Conservation (phyloP, 2,888 invertebrate genomes). For the Catonia carolina region DNA sequence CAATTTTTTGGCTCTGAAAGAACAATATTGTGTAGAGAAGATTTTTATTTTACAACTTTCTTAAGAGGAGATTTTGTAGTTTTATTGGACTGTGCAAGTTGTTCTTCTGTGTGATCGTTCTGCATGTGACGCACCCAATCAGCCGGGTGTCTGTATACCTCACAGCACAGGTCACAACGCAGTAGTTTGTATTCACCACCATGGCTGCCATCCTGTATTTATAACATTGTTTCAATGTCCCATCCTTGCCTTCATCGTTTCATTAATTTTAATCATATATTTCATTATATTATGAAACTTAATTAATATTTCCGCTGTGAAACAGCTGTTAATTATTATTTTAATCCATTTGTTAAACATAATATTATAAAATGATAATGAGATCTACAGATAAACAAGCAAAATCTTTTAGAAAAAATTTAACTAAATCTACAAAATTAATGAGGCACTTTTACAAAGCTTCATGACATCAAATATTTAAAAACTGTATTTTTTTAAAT, state of each 20-base stretch:
- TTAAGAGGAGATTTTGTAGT: neutral
- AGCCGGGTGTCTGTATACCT: conserved; percentile 72
- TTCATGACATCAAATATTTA: too few relatives aligned
- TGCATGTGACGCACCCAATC: conserved; percentile 80
- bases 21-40: too few relatives aligned
- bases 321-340: too few relatives aligned
- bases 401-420: too few relatives aligned
- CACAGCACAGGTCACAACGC: conserved; percentile 71
- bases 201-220: conserved; percentile 38
- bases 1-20: too few relatives aligned
- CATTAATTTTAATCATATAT: neutral
- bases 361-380: too few relatives aligned
- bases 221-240: neutral
- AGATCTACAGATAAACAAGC: too few relatives aligned
- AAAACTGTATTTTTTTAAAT: too few relatives aligned
- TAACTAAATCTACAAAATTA: too few relatives aligned
- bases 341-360: too few relatives aligned
- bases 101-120: conserved; percentile 60
- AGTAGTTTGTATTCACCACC: conserved; percentile 33
- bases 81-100: conserved; percentile 42
- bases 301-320: neutral
- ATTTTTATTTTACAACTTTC: neutral
- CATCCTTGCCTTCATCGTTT: too few relatives aligned
- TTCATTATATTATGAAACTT: neutral
- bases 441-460: too few relatives aligned